These are phyloP conservation scores for Lagria hirta DNA, from an alignment of 2,888 invertebrate genomes.

Conservation along the genomic window DNA sequence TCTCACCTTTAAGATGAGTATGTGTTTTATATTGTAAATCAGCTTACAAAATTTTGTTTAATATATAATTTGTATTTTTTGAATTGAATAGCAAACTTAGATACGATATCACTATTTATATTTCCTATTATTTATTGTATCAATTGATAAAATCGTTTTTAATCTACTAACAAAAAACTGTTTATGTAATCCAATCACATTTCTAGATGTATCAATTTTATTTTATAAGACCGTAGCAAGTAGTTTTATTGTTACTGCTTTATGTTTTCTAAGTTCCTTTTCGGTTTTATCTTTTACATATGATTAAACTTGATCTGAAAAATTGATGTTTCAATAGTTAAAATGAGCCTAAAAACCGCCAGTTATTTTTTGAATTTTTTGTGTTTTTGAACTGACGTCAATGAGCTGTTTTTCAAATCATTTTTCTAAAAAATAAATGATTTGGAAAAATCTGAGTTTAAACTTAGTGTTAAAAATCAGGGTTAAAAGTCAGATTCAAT, in stretches of 20 bases:
- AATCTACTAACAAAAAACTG: slow-evolving; percentile 12
- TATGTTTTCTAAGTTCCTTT: slow-evolving; percentile 1
- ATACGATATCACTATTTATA: slow-evolving; percentile 13
- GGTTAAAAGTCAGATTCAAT: too few relatives aligned
- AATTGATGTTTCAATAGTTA: too few relatives aligned
- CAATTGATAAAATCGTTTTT: slow-evolving; percentile 9
- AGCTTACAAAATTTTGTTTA: slow-evolving; percentile 11
- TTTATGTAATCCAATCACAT: slow-evolving; percentile 11
- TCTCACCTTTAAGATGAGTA: slow-evolving; percentile 14
- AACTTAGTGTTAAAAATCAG: too few relatives aligned
- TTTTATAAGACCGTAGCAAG: too few relatives aligned
- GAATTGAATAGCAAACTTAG: slow-evolving; percentile 13
- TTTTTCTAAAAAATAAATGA: too few relatives aligned
- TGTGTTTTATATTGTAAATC: slow-evolving; percentile 14
- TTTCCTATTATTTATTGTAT: slow-evolving; percentile 11
- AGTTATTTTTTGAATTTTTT: too few relatives aligned
- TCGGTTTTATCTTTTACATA: too few relatives aligned
- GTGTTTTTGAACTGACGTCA: too few relatives aligned
- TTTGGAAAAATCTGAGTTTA: too few relatives aligned
- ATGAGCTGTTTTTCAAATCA: too few relatives aligned
- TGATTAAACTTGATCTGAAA: slow-evolving; percentile 5
- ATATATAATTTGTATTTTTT: slow-evolving; percentile 13
- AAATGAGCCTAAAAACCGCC: too few relatives aligned
- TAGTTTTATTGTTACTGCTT: neutral
- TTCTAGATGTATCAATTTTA: too few relatives aligned